These are phyloP conservation scores for Rhingia rostrata DNA, from an alignment of 2,888 invertebrate genomes.

Conservation along the genomic window DNA sequence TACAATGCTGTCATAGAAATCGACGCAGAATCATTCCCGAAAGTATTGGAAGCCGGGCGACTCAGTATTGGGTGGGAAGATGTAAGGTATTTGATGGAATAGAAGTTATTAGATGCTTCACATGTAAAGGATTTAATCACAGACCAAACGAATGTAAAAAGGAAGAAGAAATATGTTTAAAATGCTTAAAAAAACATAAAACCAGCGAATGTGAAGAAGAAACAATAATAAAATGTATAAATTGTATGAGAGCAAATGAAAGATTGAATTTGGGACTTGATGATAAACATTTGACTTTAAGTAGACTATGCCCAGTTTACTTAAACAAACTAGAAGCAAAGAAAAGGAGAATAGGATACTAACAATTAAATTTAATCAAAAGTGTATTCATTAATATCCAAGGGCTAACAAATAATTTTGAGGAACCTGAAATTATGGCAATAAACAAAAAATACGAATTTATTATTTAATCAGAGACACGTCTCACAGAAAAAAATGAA, in stretches of 20 bases:
- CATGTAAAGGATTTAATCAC: constrained; percentile 43
- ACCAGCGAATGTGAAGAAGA: constrained; percentile 28
- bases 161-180: constrained; percentile 21
- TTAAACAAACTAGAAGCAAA: constrained; percentile 1
- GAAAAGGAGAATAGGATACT: constrained; percentile 8
- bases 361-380: constrained; percentile 4
- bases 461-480: not conserved
- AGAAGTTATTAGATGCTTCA: constrained; percentile 16
- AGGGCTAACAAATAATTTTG: not conserved
- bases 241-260: constrained; percentile 34
- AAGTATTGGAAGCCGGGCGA: too few relatives aligned
- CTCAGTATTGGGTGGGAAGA: constrained; percentile 15
- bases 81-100: constrained; percentile 7
- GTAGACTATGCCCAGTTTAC: constrained; percentile 14
- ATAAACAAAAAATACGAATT: not conserved
- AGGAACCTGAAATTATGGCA: not conserved
- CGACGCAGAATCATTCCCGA: too few relatives aligned
- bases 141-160: constrained; percentile 23
- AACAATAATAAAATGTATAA: constrained; percentile 26
- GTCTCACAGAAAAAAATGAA: not conserved
- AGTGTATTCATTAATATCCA: constrained; percentile 1
- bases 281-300: constrained; percentile 14
- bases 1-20: not conserved
- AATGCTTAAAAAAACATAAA: constrained; percentile 33
- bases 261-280: constrained; percentile 28